Percentiles rank a stretch among this genome's conserved stretches.
Conservation (phyloP, 64 coral and sea anemone species). For the Montipora foliosa region DNA sequence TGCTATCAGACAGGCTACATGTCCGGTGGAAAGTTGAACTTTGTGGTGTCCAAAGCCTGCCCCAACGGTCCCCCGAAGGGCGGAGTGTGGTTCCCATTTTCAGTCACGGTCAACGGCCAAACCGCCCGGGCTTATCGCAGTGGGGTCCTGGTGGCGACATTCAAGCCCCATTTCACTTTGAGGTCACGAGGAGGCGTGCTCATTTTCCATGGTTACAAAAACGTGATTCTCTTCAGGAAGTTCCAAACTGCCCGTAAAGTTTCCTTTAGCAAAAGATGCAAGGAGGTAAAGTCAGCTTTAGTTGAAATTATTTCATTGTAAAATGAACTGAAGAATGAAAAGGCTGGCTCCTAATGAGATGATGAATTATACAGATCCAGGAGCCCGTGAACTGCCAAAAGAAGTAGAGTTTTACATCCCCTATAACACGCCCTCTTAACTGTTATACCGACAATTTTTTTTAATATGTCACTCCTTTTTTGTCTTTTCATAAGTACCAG, state of each 20-base stretch:
- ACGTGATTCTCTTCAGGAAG: slow-evolving; percentile 39
- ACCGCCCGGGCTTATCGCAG: neutral
- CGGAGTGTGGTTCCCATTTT: slow-evolving; percentile 50
- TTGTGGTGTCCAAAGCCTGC: slow-evolving; percentile 20
- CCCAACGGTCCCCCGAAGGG: slow-evolving; percentile 72
- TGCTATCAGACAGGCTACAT: slow-evolving; percentile 79
- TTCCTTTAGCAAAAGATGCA: slow-evolving; percentile 11
- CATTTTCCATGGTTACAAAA: slow-evolving; percentile 32
- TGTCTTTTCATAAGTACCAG: too few relatives aligned
- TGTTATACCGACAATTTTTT: too few relatives aligned
- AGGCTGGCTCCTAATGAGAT: too few relatives aligned
- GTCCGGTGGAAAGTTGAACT: slow-evolving; percentile 5
- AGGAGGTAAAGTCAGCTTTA: neutral
- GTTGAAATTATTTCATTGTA: too few relatives aligned
- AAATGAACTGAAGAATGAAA: too few relatives aligned
- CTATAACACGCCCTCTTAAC: too few relatives aligned
- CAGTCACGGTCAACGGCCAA: slow-evolving; percentile 13
- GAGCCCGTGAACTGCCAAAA: too few relatives aligned
- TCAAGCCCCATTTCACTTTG: slow-evolving; percentile 20
- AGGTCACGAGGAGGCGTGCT: slow-evolving; percentile 8
- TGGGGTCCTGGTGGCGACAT: slow-evolving; percentile 30
- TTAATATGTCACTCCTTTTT: too few relatives aligned
- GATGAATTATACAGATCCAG: too few relatives aligned
- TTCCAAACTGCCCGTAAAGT: slow-evolving; percentile 8
- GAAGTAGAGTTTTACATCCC: too few relatives aligned